A percentile compares a stretch with the other conserved stretches of the same genome.
phyloP scores from a whole-genome alignment of 2,113 vertebrate species.

The Colossoma macropomum region DNA sequence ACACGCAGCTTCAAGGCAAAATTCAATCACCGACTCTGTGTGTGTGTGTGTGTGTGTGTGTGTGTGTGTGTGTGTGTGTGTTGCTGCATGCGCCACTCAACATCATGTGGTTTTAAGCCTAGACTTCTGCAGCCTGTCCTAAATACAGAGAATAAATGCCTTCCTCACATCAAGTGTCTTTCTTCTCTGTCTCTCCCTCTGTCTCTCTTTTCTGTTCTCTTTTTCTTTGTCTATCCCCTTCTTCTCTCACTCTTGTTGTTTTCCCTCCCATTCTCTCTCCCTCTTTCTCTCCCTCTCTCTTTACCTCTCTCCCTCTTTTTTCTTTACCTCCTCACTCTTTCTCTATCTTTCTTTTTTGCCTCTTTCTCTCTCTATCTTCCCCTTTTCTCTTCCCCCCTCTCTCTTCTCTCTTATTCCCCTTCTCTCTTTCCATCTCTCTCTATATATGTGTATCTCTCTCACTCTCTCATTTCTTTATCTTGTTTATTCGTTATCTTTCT shows the following conservation, averaged over 20 bases:
- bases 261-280: neutral
- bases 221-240: neutral
- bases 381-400: too few species aligned
- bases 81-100: conserved; percentile 17
- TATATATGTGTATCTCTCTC: neutral
- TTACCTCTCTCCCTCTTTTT: neutral
- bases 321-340: neutral
- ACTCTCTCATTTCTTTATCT: neutral
- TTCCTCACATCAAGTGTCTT: neutral
- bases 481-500: neutral
- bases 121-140: conserved; percentile 48
- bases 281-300: neutral
- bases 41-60: conserved; percentile 41
- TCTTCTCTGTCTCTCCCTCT: neutral
- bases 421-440: neutral
- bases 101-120: conserved; percentile 47
- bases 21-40: conserved; percentile 51
- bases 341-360: neutral
- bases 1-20: conserved; percentile 33
- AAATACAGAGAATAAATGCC: conserved; percentile 33
- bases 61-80: conserved; percentile 11
- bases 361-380: neutral
- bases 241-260: conserved; percentile 2
- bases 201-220: neutral
- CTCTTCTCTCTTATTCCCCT: neutral